phyloP scores from a whole-genome alignment of 1,140 invertebrate species.

The Spodoptera frugiperda region DNA sequence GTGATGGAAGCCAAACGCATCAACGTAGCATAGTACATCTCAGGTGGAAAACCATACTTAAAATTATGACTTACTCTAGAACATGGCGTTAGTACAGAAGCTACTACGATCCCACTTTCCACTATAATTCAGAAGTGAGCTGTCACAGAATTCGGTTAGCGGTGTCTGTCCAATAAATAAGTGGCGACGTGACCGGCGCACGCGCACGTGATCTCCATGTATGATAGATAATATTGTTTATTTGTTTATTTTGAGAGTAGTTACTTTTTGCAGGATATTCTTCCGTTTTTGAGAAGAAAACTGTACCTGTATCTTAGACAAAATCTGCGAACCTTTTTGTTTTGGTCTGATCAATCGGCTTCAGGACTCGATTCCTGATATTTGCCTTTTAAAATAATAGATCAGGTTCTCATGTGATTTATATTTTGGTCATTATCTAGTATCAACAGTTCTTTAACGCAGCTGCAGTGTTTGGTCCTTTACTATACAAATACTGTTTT shows the following conservation, averaged over 20 bases:
- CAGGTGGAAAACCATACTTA: too few species aligned
- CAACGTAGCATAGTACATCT: too few species aligned
- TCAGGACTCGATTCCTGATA: too few species aligned
- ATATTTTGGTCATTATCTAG: too few species aligned
- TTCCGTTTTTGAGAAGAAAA: neutral
- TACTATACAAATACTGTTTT: neutral
- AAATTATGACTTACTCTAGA: neutral
- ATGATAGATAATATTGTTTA: conserved; percentile 35
- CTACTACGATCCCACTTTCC: conserved; percentile 41
- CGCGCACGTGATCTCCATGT: conserved; percentile 49
- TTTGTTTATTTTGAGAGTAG: conserved; percentile 12
- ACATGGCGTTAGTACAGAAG: neutral
- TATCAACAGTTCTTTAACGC: neutral
- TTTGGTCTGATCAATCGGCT: too few species aligned
- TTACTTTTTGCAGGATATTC: neutral
- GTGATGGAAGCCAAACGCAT: too few species aligned
- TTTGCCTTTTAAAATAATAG: too few species aligned
- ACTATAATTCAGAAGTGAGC: conserved; percentile 49
- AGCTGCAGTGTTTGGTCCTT: too few species aligned
- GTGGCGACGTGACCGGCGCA: conserved; percentile 60
- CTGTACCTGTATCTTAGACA: neutral
- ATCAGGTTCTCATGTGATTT: too few species aligned
- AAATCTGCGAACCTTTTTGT: neutral
- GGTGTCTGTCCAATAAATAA: conserved; percentile 59
- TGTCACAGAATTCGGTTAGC: conserved; percentile 57